Base-by-base conservation (phyloP, 2,113 vertebrate genomes). In the Fulmarus glacialis region DNA sequence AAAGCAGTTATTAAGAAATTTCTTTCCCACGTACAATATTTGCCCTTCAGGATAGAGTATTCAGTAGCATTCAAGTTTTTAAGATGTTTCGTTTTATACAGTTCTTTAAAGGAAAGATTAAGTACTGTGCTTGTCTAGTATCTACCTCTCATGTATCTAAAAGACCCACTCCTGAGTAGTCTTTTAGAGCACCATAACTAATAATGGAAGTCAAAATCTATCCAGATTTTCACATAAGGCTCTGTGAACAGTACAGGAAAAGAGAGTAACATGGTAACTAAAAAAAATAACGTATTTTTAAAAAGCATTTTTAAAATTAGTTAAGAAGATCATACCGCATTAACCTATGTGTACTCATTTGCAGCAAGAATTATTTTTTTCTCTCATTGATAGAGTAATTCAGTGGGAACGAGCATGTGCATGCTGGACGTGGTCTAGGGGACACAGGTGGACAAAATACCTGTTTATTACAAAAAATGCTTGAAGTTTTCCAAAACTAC, bases 1-100 rank as follows among this genome's bases (percentile, higher is more conserved):
- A 97, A 97, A 96, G 83, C 36, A 75, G 55, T 90, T 67, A 89
- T 95, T 96, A 94, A 77, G 36, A 87, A 97, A 90, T 77, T 89
- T 87, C 79, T 89, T 85, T 88, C 24, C 45, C 59, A 87, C 14
- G 30, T 89, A 75, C 45, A 90, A 11, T 70, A 79, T 62, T 87
- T 82, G 29, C 82, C 82, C 71, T 81, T 87, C 77, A 97, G 38
- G 43, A 67, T 6, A 92, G 32, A 68, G 18, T 36, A 87, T 36
- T 84, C 11, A 70, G 24, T 7, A 79, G 53, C 36, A 64, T 15
- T 32, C 1, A 84, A 10, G 11, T 38, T 70, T 92, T 82, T 29
- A 71, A 82, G 50, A 53, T 53, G 4, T n/a, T 78, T 86, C 9
- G 70, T 83, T 88, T 47, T 38, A 86, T 9, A 30, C 8, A 42